Evolutionary conservation across 2,113 vertebrate species (phyloP), one percentile per base, ranked within the genome.

Genomic region (Echinops telfairi): DNA sequence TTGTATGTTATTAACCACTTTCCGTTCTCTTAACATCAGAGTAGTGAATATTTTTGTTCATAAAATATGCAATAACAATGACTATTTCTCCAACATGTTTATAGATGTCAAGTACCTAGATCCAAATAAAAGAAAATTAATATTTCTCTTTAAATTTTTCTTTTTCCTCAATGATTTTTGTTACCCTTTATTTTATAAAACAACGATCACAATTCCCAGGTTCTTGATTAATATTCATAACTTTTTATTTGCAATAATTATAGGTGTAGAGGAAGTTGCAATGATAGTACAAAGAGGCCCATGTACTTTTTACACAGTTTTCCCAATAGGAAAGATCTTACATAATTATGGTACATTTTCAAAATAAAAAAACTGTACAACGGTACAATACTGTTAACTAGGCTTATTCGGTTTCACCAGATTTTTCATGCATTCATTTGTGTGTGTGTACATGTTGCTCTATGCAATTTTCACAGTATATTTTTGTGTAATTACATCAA

Each of bases 211-310:
- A 83, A 19, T 27, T 94, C 20, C 33, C 83, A 83, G 58, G 60
- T 92, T 68, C 60, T 89, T 91, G 85, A 66, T 89, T 86, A 93
- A 87, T 83, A 83, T 33, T 68, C 86, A 20, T 11, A 71, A 38
- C 31, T 78, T 71, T 91, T 89, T 88, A 86, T 95, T 94, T 95
- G 43, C 16, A 84, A 91, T 89, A 53, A 53, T 53, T 91, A 60
- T 62, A 80, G 68, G 88, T 53, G 80, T 90, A 91, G 0, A 91
- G 66, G 58, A 94, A 86, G 68, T 71, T 94, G 64, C 43, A 76
- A 94, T 92, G 83, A 71, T 79, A 94, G 88, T 88, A 62, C 66
- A 91, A 33, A 36, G 22, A 71, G 27, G 87, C 17, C 27, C 47
- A 53, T 53, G 47, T 53, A 14, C 47, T 53, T 57, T 31, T 90